Conservation (phyloP, 2,113 vertebrate genomes). For the Hyaena hyaena region DNA sequence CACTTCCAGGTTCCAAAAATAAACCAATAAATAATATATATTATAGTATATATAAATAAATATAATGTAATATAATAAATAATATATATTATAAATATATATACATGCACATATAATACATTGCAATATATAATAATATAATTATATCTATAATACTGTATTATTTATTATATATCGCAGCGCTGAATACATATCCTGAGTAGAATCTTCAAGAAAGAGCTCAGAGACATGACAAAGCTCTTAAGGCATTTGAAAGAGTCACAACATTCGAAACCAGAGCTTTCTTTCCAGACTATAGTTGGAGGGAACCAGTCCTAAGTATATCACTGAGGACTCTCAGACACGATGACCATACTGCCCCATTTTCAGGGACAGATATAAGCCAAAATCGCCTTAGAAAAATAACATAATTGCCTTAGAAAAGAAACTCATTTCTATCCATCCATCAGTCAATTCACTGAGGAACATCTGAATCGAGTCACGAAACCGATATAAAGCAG, state of each 20-base stretch:
- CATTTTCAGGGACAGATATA: neutral
- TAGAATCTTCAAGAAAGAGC: neutral
- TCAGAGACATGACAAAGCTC: neutral
- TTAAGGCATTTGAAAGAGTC: slow-evolving; percentile 3
- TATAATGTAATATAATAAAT: neutral
- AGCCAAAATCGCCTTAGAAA: slow-evolving; percentile 8
- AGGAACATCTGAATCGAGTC: neutral
- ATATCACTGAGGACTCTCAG: neutral
- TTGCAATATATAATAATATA: too few relatives aligned
- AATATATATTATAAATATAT: neutral
- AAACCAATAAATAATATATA: neutral
- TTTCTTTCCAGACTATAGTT: neutral
- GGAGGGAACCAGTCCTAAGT: rapidly evolving
- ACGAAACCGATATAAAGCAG: neutral
- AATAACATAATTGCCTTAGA: slow-evolving; percentile 43
- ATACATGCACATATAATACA: neutral
- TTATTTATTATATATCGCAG: neutral
- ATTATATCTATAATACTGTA: neutral
- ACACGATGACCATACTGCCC: neutral
- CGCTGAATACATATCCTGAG: neutral
- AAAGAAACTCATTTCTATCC: slow-evolving; percentile 45
- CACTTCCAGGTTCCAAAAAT: neutral
- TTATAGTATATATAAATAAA: too few relatives aligned
- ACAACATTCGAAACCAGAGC: neutral
- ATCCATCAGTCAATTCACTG: slow-evolving; percentile 40